A percentile compares a stretch with the other conserved stretches of the same genome.
Conservation (phyloP, 2,888 invertebrate species). For the Strigamia crassipes region DNA sequence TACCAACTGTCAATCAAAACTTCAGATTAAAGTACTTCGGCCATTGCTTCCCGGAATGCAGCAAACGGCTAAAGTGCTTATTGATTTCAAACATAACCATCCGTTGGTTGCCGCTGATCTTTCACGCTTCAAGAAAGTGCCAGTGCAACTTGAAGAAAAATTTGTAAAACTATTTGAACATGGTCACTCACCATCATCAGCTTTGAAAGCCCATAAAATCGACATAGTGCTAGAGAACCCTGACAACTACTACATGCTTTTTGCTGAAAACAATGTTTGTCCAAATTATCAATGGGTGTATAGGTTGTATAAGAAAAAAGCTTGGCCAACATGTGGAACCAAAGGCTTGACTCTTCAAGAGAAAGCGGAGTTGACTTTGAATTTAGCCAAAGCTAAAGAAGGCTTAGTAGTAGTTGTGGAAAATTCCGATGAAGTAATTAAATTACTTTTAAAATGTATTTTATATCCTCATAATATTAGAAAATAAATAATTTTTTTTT, state of each 20-base stretch:
- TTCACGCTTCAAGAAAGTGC: no score
- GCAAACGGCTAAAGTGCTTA: no score
- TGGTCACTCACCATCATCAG: not conserved
- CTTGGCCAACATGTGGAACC: not conserved
- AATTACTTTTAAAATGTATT: not conserved
- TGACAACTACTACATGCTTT: not conserved
- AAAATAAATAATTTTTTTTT: not conserved
- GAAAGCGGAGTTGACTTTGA: not conserved
- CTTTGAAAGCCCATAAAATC: not conserved
- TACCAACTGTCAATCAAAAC: no score
- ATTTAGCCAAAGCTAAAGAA: not conserved
- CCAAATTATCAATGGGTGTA: slow-evolving; percentile 3
- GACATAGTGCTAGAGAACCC: not conserved
- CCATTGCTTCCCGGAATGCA: no score
- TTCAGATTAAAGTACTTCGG: no score
- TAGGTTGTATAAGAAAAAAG: not conserved
- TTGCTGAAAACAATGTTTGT: not conserved
- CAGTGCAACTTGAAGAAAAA: not conserved
- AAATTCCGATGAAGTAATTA: not conserved
- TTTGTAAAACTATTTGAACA: not conserved
- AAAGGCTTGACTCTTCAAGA: not conserved
- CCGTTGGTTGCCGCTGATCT: no score
- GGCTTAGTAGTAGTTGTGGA: not conserved
- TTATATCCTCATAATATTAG: no score
- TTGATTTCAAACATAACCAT: no score